phyloP scores from a whole-genome alignment of 2,888 invertebrate species.

The Cyclophora albipunctata region DNA sequence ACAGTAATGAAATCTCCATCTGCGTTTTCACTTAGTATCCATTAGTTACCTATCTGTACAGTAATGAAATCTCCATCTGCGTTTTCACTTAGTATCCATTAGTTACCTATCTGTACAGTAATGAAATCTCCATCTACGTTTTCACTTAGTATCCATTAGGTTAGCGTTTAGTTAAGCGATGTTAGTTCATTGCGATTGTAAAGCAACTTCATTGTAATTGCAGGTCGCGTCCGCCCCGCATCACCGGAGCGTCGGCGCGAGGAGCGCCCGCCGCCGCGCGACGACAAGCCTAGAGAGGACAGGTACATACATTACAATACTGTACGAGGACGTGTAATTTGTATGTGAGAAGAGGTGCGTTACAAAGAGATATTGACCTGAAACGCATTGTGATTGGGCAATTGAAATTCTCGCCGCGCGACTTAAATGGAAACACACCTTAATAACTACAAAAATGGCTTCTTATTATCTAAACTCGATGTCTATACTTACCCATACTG shows the following conservation, averaged over 20 bases:
- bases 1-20: background rate
- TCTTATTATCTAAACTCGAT: too few relatives aligned
- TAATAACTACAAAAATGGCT: too few relatives aligned
- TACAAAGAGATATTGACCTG: too few relatives aligned
- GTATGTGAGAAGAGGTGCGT: too few relatives aligned
- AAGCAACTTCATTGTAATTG: too few relatives aligned
- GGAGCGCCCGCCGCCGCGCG: slow-evolving; percentile 28
- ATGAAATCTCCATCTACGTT: background rate
- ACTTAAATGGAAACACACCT: too few relatives aligned
- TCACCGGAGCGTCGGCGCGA: slow-evolving; percentile 34
- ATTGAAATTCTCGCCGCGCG: too few relatives aligned
- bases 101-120: background rate
- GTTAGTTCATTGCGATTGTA: too few relatives aligned
- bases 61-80: background rate
- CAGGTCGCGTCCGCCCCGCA: slow-evolving; percentile 31
- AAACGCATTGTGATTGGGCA: too few relatives aligned
- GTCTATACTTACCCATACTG: too few relatives aligned
- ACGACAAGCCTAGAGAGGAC: slow-evolving; percentile 27
- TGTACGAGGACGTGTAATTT: slow-evolving; percentile 24
- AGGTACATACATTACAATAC: too few relatives aligned
- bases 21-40: background rate
- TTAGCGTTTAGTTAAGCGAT: too few relatives aligned
- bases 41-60: background rate
- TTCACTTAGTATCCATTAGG: background rate
- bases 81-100: background rate